Evolutionary conservation across 2,888 invertebrate species (phyloP).

Genomic region (Lamproptera curius): DNA sequence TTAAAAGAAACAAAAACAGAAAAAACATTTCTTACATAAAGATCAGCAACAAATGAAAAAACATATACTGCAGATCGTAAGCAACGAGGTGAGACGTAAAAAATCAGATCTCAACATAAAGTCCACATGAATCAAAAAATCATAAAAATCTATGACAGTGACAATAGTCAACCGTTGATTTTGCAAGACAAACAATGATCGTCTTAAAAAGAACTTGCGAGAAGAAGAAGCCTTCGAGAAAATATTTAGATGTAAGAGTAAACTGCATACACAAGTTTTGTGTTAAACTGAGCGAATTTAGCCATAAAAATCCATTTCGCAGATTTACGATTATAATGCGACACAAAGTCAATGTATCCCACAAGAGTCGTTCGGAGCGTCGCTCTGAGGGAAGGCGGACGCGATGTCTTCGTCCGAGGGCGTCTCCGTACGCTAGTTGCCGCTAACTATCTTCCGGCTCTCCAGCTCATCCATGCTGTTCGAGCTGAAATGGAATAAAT

Average conservation of each 20-base stretch:
- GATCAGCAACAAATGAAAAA: slow-evolving; percentile 30
- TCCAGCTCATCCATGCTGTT: slow-evolving; percentile 74
- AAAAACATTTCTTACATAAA: slow-evolving; percentile 31
- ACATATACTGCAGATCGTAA: slow-evolving; percentile 39
- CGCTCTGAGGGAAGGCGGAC: not conserved
- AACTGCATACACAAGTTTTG: too few species aligned
- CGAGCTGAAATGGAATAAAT: slow-evolving; percentile 60
- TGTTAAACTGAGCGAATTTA: too few species aligned
- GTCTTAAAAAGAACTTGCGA: too few species aligned
- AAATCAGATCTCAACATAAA: slow-evolving; percentile 35
- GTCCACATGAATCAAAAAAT: slow-evolving; percentile 39
- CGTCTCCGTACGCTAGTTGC: slow-evolving; percentile 57
- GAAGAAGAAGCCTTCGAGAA: too few species aligned
- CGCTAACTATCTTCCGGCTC: slow-evolving; percentile 72
- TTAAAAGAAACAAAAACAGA: slow-evolving; percentile 28
- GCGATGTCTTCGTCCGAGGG: slow-evolving; percentile 16
- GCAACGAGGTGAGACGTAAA: slow-evolving; percentile 37
- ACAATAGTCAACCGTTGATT: too few species aligned
- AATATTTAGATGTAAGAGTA: too few species aligned
- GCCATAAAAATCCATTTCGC: too few species aligned
- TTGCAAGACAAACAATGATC: too few species aligned
- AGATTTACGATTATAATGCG: too few species aligned
- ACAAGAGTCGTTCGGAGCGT: not conserved
- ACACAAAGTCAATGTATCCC: too few species aligned
- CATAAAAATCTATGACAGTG: too few species aligned